A percentile compares a stretch with the other conserved stretches of the same genome.
phyloP scores from a whole-genome alignment of 1,140 invertebrate genomes.

The Popillia japonica region DNA sequence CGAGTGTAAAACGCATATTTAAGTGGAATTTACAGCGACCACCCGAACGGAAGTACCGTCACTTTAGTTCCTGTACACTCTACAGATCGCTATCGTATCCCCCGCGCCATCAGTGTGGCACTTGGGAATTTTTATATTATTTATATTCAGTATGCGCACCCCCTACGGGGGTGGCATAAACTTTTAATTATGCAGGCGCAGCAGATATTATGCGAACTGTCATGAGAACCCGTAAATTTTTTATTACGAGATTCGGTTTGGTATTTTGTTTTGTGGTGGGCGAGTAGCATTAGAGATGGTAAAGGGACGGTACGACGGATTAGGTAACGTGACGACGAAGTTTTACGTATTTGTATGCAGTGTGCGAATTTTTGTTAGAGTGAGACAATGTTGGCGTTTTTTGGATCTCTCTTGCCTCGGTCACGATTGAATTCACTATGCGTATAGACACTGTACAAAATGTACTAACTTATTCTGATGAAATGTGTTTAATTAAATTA shows the following conservation, averaged over 20 bases:
- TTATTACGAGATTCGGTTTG: neutral
- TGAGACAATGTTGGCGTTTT: neutral
- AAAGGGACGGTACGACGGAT: neutral
- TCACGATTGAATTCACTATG: no score
- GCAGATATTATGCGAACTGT: constrained; percentile 3
- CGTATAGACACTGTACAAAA: no score
- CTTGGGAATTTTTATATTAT: constrained; percentile 11
- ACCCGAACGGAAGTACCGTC: constrained; percentile 31
- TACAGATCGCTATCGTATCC: neutral
- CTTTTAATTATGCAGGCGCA: constrained; percentile 13
- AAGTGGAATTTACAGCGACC: constrained; percentile 29
- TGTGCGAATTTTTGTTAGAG: neutral
- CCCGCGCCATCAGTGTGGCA: neutral
- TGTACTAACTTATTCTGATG: no score
- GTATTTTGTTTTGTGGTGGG: neutral
- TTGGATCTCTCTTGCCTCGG: neutral
- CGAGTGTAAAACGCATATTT: constrained; percentile 28
- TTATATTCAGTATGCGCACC: constrained; percentile 1
- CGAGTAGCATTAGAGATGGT: neutral
- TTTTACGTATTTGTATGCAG: neutral
- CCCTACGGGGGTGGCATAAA: constrained; percentile 16
- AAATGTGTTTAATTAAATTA: no score
- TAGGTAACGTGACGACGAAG: neutral
- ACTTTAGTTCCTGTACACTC: constrained; percentile 26
- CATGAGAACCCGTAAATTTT: constrained; percentile 10